Base-by-base conservation (phyloP, 1,140 invertebrate genomes). In the Tetranychus cinnabarinus region DNA sequence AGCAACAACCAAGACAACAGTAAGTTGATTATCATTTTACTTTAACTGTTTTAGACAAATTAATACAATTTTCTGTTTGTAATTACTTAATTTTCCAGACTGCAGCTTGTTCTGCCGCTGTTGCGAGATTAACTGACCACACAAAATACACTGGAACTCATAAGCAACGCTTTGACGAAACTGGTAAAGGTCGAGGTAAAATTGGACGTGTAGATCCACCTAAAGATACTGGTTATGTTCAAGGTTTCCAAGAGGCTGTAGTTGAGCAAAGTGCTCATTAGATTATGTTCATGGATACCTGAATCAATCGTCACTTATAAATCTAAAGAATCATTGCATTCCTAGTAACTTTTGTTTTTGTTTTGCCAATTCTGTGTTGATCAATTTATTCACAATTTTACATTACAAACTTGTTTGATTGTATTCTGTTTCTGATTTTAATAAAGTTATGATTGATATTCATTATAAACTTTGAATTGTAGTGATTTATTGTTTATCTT, bases 131-230 rank as follows among this genome's bases (percentile, higher is more conserved):
- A 64, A 96, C 91, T 8, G 87, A 91, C 69, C 80, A 85, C 4
- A 83, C 80, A 61, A 89, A 87, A 70, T 93, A 89, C 73, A 91
- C 88, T 0, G 88, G 88, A 7, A 87, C 86, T 1, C 86, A 89
- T 71, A 89, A 85, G 69, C 82, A 88, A 65, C 78, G 88, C 39
- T 92, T 89, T 69, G 86, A 89, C 71, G 80, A 84, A 54, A 74
- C 76, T 1, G 88, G 87, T 31, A 88, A 87, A 72, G 87, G 87
- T n/a, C 84, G 85, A 69, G 88, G 88, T 1, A 86, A 87, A 61
- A 79, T 83, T 35, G 88, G 88, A 15, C 77, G 87, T 47, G 86
- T 84, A 67, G 86, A 91, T 67, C 36, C 85, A 8, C 71, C 79
- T 3, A 84, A 88, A 67, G 75, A 72, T 10, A 84, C 84, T 0